Evolutionary conservation across 2,113 vertebrate species (phyloP), one percentile per base, ranked within the genome.

Genomic region (Diphyllodes magnificus): DNA sequence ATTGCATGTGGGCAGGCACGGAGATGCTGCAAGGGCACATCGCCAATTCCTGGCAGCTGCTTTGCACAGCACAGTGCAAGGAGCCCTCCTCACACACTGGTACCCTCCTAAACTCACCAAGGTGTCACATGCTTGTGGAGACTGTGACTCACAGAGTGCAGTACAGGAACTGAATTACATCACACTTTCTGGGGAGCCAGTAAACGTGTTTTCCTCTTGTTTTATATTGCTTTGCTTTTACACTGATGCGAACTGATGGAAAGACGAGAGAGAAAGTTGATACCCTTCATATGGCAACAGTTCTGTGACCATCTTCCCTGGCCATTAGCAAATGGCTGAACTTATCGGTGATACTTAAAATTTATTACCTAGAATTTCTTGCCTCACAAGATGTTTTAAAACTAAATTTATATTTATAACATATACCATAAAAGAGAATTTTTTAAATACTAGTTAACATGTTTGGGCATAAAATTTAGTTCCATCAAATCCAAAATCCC

Each of bases 1-100:
- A 25, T 70, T 33, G 18, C 50, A 16, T 0, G 0, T 0, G 1
- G 64, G 24, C 28, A 44, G 25, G 21, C 1, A 3, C 21, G 2
- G n/a, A 44, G 49, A 22, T 44, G 17, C 8, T 83, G 50, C 54
- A 65, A 56, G 42, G 47, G 45, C 39, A 39, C 22, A 31, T 2
- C 30, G 15, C 2, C 57, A 50, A 0, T 16, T 39, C 30, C 21
- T n/a, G 78, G 39, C 0, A 10, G 13, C 40, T 47, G 71, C 45
- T 73, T 24, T 39, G 37, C n/a, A 31, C 22, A 28, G 33, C 40
- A 30, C 40, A 16, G 57, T 7, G 23, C 57, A 35, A 19, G 20
- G 37, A 80, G 40, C 31, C 16, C 47, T 59, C 31, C 18, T 44
- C 33, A 30, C 28, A 4, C 5, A 15, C 19, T 19, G 23, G 6